phyloP scores from a whole-genome alignment of 2,888 invertebrate species.

The Drosophila kambysellisi region DNA sequence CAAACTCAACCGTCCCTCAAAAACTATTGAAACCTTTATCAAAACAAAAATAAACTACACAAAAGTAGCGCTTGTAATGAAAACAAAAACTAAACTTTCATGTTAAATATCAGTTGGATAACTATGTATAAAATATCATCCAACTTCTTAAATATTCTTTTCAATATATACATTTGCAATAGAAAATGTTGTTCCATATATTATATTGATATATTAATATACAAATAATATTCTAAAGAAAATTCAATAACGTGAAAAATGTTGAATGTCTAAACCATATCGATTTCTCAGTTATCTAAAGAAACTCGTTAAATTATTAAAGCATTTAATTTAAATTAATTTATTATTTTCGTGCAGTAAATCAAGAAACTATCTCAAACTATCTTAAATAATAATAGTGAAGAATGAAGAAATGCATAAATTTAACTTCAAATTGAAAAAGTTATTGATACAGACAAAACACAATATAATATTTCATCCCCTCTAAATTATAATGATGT shows the following conservation, averaged over 20 bases:
- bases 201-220: not conserved
- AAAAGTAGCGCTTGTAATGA: not conserved
- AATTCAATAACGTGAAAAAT: not conserved
- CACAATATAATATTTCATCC: not conserved
- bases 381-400: too few species aligned
- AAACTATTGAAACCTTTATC: conserved; percentile 32
- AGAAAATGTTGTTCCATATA: not conserved
- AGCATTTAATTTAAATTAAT: not conserved
- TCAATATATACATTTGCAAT: not conserved
- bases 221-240: not conserved
- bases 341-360: not conserved
- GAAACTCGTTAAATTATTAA: not conserved
- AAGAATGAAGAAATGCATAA: too few species aligned
- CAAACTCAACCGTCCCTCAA: conserved; percentile 17
- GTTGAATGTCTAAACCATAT: not conserved
- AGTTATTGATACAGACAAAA: not conserved
- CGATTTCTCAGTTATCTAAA: not conserved
- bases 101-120: too few species aligned
- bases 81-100: not conserved
- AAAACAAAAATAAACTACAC: conserved; percentile 13
- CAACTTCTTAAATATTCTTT: not conserved
- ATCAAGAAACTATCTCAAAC: not conserved
- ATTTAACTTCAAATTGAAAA: not conserved
- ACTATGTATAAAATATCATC: too few species aligned
- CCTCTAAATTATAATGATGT: not conserved